Evolutionary conservation across 1,140 invertebrate genomes (phyloP), one percentile per base, ranked within the genome.

Genomic region (Zophobas morio): DNA sequence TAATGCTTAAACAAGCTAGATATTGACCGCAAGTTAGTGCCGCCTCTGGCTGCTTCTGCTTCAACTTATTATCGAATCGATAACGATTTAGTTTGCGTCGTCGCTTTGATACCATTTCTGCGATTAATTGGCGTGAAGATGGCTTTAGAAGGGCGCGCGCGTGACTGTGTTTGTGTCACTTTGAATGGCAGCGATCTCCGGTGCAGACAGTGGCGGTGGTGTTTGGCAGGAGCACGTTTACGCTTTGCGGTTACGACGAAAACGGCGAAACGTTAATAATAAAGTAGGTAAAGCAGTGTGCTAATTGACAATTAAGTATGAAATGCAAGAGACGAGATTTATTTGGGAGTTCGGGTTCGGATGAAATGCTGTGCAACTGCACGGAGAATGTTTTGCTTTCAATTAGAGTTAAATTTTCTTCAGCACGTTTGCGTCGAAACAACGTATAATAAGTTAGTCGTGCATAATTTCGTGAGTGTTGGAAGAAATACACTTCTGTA

Each of bases 81-180:
- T 63, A 63, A 8, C 37, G 57, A 66, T 66, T 46, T 66, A 66
- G 60, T 42, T 66, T 66, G 60, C 60, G 60, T 66, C 60, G 60
- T 66, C 60, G 60, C 60, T 66, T 66, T 66, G 60, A 66, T 42
- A 66, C 3, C 6, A 66, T 47, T 66, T 66, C n/a, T 40, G 40
- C 60, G 20, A 66, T 66, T 66, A 66, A 66, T 66, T 66, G 60
- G 2, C 60, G 39, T 40, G 60, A 66, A 66, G 60, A 66, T 66
- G 39, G n/a, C 54, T 57, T 57, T 35, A 57, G 8, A 34, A 35
- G 54, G 2, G 49, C 20, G 20, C 49, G 49, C 2, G 2, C 49
- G 20, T 46, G 42, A 33, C 20, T 20, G 3, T 8, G 2, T 51
- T 51, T 51, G 49, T 20, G 49, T 51, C 32, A 51, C 49, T 6